Conservation (phyloP, 2,113 vertebrate genomes). For the Rhinoderma darwinii region DNA sequence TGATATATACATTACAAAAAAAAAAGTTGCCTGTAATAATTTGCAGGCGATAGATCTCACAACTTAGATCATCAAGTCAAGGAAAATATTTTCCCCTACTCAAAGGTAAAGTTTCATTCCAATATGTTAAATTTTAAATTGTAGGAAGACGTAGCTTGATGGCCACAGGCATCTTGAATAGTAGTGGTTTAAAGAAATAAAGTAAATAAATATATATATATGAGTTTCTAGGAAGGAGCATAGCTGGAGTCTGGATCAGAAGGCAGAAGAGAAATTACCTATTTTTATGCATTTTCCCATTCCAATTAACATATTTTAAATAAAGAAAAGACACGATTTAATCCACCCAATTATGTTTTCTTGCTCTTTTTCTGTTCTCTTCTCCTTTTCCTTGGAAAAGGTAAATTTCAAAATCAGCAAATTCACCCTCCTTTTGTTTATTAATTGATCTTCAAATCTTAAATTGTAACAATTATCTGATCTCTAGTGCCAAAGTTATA, state of each 20-base stretch:
- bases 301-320: background rate
- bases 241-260: background rate
- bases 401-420: background rate
- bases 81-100: slow-evolving; percentile 14
- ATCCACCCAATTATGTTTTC: no score
- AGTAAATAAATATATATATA: no score
- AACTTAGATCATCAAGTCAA: background rate
- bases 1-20: background rate
- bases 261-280: background rate
- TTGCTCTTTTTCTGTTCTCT: background rate
- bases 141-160: slow-evolving; percentile 5
- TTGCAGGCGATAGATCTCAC: background rate
- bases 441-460: background rate
- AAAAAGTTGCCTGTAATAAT: background rate
- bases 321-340: background rate
- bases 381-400: background rate
- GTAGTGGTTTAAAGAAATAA: slow-evolving; percentile 8
- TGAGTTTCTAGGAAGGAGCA: background rate
- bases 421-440: background rate
- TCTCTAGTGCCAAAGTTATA: no score
- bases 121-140: slow-evolving; percentile 29
- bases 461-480: no score
- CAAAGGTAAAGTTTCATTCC: slow-evolving; percentile 16
- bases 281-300: background rate
- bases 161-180: slow-evolving; percentile 30